These are phyloP conservation scores for Phoxinus phoxinus DNA, from an alignment of 2,113 vertebrate species.

Conservation along the genomic window DNA sequence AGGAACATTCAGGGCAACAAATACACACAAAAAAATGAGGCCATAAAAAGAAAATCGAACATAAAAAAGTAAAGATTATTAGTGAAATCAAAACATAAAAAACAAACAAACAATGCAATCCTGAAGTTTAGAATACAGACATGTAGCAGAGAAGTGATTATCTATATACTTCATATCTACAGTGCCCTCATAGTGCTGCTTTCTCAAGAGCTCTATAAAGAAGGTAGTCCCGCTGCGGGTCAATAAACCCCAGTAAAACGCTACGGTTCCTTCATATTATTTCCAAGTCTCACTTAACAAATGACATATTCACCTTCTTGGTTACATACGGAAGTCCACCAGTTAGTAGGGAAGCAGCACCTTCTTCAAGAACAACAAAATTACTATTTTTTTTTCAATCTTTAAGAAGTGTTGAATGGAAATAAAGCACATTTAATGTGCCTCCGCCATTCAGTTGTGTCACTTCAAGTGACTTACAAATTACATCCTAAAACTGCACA, in stretches of 20 bases:
- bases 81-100: constrained; percentile 20
- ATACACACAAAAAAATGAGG: constrained; percentile 70
- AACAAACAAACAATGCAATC: constrained; percentile 22
- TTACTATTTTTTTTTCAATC: not conserved
- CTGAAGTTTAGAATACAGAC: constrained; percentile 69
- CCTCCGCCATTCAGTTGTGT: constrained; percentile 69
- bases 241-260: constrained; percentile 65
- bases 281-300: constrained; percentile 50
- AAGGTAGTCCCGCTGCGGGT: constrained; percentile 71
- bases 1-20: constrained; percentile 53
- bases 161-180: constrained; percentile 67
- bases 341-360: constrained; percentile 28
- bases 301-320: constrained; percentile 61
- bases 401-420: constrained; percentile 60
- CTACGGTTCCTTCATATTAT: constrained; percentile 67
- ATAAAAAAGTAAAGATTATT: constrained; percentile 18
- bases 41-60: constrained; percentile 39
- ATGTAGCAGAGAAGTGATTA: constrained; percentile 72
- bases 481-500: constrained; percentile 56
- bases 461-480: constrained; percentile 62
- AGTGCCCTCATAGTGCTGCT: constrained; percentile 66
- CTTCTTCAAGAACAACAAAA: not conserved
- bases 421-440: constrained; percentile 37
- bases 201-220: constrained; percentile 68
- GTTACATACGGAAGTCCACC: constrained; percentile 57